phyloP scores from a whole-genome alignment of 1,140 invertebrate species.

The Caerostris darwini region DNA sequence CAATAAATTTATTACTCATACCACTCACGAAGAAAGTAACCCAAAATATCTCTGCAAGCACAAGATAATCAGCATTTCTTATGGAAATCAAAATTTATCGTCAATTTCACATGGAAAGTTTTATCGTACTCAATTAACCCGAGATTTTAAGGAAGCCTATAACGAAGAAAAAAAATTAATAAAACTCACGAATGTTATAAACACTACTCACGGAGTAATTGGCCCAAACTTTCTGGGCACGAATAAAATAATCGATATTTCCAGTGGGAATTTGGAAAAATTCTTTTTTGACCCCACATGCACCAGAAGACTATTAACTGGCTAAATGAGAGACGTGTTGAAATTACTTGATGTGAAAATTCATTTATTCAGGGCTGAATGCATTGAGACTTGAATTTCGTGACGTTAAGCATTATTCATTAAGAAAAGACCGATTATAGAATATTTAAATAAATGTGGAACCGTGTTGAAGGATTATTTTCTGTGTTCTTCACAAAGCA shows the following conservation, averaged over 20 bases:
- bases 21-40: no score
- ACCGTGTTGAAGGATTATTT: neutral
- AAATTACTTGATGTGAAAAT: slow-evolving; percentile 7
- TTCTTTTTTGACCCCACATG: neutral
- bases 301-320: neutral
- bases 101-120: no score
- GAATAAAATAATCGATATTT: slow-evolving; percentile 31
- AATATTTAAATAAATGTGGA: neutral
- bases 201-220: neutral
- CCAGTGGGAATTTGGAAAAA: neutral
- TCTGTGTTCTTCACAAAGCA: neutral
- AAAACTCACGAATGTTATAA: neutral
- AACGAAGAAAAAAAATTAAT: no score
- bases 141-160: no score
- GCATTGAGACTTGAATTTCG: neutral
- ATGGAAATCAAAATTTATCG: no score
- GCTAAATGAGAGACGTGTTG: slow-evolving; percentile 25
- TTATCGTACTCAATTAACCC: no score
- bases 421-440: neutral
- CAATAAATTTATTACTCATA: no score
- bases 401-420: neutral
- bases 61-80: no score
- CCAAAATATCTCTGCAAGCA: no score
- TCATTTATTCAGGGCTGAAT: neutral
- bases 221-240: neutral